A percentile compares a stretch with the other conserved stretches of the same genome.
Conservation (phyloP, 2,113 vertebrate genomes). For the Macheiramphus alcinus region DNA sequence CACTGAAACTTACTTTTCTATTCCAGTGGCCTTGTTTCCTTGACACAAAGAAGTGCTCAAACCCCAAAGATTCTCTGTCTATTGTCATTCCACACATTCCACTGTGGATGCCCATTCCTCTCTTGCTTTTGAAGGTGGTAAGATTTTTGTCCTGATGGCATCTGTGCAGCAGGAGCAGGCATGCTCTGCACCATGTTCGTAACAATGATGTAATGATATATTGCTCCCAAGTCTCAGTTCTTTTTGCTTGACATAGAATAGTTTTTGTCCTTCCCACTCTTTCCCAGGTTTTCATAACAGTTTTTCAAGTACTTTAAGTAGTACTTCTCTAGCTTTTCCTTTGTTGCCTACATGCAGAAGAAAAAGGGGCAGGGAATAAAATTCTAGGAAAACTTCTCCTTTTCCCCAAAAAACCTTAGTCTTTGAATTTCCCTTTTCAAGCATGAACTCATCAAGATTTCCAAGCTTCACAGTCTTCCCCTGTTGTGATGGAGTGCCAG, state of each 20-base stretch:
- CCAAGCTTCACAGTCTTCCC: not conserved
- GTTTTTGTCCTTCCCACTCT: not conserved
- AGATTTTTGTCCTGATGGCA: not conserved
- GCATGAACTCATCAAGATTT: slow-evolving; percentile 10
- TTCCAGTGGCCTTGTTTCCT: not conserved
- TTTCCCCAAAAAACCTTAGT: not conserved
- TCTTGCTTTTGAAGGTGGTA: not conserved
- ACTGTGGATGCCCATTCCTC: not conserved
- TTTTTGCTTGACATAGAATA: not conserved
- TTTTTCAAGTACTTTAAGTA: not conserved
- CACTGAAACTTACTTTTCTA: not conserved
- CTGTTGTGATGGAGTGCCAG: not conserved
- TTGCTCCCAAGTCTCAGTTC: not conserved
- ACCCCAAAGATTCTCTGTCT: not conserved
- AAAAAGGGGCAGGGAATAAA: not conserved
- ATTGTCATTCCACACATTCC: not conserved
- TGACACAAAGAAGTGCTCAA: not conserved
- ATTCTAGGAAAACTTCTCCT: not conserved
- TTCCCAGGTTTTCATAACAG: not conserved
- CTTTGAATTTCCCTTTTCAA: not conserved
- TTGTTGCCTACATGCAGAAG: not conserved
- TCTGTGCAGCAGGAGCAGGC: not conserved
- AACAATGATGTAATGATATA: not conserved
- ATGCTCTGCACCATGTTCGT: not conserved
- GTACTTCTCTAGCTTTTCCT: not conserved